Evolutionary conservation across 2,797 vertebrate species (phyloP).

Genomic region (Melanogrammus aeglefinus): DNA sequence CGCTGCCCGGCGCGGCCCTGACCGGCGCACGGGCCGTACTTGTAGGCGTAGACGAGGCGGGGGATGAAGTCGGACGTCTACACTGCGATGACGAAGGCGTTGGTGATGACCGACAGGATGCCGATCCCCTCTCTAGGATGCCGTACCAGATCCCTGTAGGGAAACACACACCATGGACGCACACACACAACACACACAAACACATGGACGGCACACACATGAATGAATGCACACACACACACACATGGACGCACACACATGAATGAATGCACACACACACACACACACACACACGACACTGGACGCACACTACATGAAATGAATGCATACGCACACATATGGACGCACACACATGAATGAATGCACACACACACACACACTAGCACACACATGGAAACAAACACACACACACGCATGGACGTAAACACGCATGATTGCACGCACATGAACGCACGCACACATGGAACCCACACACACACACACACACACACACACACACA

Average conservation of each 20-base stretch:
- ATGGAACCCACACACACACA: too few relatives aligned
- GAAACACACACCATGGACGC: neutral
- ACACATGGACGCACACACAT: too few relatives aligned
- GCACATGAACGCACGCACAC: too few relatives aligned
- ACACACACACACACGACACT: too few relatives aligned
- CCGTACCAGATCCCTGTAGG: conserved; percentile 93
- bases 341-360: too few relatives aligned
- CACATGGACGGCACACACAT: neutral
- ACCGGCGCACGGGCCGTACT: conserved; percentile 91
- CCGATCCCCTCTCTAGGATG: conserved; percentile 94
- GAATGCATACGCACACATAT: too few relatives aligned
- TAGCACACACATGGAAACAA: too few relatives aligned
- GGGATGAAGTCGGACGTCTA: conserved; percentile 98
- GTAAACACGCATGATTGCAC: neutral
- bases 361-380: too few relatives aligned
- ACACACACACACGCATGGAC: neutral
- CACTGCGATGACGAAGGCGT: conserved; percentile 95
- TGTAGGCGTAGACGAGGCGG: conserved; percentile 93
- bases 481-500: too few relatives aligned
- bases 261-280: neutral
- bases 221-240: too few relatives aligned
- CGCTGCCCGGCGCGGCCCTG: conserved; percentile 89
- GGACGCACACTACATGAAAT: too few relatives aligned
- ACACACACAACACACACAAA: neutral
- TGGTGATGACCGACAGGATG: conserved; percentile 94